These are phyloP conservation scores for Daboia siamensis DNA, from an alignment of 2,113 vertebrate species.

Conservation along the genomic window DNA sequence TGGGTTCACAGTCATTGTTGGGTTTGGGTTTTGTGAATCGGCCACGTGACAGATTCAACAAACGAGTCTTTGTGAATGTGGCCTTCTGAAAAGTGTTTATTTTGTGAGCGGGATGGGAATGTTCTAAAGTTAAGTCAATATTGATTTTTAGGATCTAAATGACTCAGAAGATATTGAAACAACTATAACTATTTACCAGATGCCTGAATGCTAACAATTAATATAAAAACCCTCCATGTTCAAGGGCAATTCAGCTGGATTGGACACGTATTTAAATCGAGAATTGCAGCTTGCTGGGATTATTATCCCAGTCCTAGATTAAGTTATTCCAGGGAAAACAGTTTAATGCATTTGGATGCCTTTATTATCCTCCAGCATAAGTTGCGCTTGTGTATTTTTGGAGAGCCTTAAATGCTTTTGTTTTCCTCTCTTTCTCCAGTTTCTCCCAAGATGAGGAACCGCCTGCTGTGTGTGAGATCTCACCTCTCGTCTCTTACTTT, in stretches of 20 bases:
- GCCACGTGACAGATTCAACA: too few relatives aligned
- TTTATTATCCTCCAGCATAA: background rate
- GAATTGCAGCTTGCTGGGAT: background rate
- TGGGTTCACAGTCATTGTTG: background rate
- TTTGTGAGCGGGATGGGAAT: too few relatives aligned
- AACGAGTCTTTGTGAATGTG: too few relatives aligned
- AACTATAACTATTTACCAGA: background rate
- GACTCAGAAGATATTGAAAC: background rate
- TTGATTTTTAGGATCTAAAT: background rate
- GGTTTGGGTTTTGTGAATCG: too few relatives aligned
- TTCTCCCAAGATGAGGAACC: constrained; percentile 56
- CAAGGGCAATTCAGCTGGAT: background rate
- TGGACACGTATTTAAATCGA: background rate
- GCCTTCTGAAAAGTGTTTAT: too few relatives aligned
- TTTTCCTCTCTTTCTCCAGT: constrained; percentile 53
- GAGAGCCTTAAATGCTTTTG: background rate
- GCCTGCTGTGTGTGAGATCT: constrained; percentile 84
- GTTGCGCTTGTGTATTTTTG: background rate
- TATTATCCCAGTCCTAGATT: background rate
- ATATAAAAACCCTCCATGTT: background rate
- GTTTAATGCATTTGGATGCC: background rate
- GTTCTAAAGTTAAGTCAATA: too few relatives aligned
- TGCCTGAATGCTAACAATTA: background rate
- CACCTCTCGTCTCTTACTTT: constrained; percentile 87
- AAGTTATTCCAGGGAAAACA: background rate